Evolutionary conservation across 2,113 vertebrate species (phyloP).

Genomic region (Camelus dromedarius): DNA sequence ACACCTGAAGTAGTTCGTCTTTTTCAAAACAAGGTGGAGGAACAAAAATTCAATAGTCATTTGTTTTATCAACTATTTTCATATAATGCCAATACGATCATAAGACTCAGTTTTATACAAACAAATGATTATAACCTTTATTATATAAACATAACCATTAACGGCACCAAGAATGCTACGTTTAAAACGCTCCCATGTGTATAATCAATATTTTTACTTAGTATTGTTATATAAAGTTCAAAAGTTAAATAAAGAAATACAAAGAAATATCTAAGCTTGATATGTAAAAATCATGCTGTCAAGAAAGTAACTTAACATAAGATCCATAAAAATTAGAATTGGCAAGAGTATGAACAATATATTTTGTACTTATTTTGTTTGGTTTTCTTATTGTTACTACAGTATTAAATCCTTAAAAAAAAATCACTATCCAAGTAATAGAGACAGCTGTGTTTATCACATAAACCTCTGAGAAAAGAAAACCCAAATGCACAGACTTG

Average conservation of each 20-base stretch:
- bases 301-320: constrained; percentile 10
- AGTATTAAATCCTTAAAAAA: constrained; percentile 5
- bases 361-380: constrained; percentile 14
- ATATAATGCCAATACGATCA: neutral
- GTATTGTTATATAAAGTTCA: neutral
- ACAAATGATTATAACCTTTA: neutral
- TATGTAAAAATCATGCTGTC: neutral
- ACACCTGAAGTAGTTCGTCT: neutral
- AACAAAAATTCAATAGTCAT: neutral
- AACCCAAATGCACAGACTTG: neutral
- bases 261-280: neutral
- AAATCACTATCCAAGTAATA: neutral
- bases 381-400: neutral
- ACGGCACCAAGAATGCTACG: neutral
- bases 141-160: neutral
- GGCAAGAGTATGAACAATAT: neutral
- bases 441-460: neutral
- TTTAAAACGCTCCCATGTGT: neutral
- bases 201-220: neutral
- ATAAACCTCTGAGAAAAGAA: neutral
- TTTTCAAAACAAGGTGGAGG: neutral
- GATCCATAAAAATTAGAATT: neutral
- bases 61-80: neutral
- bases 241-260: constrained; percentile 25
- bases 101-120: neutral